These are phyloP conservation scores for Solenopsis fugax DNA, from an alignment of 1,140 invertebrate genomes.

Conservation along the genomic window DNA sequence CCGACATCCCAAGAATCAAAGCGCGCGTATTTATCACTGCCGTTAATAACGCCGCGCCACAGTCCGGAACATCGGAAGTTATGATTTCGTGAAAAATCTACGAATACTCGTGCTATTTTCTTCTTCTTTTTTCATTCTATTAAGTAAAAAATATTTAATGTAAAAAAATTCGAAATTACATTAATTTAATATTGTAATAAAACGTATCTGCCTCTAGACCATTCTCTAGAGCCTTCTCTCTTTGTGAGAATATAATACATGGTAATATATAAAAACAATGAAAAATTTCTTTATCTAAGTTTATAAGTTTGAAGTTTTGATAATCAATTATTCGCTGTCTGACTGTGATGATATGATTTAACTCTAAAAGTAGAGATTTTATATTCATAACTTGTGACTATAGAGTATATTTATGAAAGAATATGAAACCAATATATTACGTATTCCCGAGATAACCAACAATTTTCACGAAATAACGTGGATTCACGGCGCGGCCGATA, in stretches of 20 bases:
- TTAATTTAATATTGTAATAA: not conserved
- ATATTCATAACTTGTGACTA: not conserved
- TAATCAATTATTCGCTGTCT: constrained; percentile 4
- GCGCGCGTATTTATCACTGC: constrained; percentile 29
- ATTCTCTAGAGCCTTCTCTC: too few relatives aligned
- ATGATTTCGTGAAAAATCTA: not conserved
- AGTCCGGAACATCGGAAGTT: constrained; percentile 29
- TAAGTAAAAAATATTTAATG: not conserved
- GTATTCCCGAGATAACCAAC: not conserved
- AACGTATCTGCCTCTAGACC: not conserved
- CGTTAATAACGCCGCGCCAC: constrained; percentile 20
- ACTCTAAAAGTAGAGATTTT: not conserved
- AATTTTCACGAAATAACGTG: constrained; percentile 44
- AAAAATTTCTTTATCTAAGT: constrained; percentile 5
- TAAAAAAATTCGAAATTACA: not conserved
- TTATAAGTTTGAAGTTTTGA: not conserved
- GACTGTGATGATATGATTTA: not conserved
- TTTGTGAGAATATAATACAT: not conserved
- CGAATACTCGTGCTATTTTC: not conserved
- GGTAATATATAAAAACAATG: not conserved
- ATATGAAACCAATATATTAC: not conserved
- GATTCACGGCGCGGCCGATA: not conserved
- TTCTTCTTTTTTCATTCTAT: not conserved
- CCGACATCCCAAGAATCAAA: not conserved
- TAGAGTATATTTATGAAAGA: not conserved